phyloP scores from a whole-genome alignment of 2,888 invertebrate genomes.

The Eupithecia abbreviata region DNA sequence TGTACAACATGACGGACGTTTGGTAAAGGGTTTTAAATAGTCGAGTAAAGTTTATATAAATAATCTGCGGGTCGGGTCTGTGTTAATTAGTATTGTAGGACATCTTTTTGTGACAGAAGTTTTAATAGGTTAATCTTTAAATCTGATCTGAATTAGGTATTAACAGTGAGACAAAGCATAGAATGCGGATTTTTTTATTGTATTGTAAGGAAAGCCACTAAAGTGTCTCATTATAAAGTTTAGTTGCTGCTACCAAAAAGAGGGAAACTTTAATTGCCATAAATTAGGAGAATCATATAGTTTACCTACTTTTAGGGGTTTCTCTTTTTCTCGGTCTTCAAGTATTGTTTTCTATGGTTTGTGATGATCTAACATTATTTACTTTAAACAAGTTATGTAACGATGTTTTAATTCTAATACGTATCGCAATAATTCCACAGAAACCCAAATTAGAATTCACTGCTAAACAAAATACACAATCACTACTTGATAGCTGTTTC shows the following conservation, averaged over 20 bases:
- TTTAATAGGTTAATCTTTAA: background rate
- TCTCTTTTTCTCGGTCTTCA: too few relatives aligned
- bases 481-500: background rate
- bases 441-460: background rate
- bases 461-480: background rate
- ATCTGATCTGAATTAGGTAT: background rate
- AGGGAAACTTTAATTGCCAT: background rate
- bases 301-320: background rate
- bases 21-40: slow-evolving; percentile 58
- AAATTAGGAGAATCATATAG: background rate
- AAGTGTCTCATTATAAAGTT: background rate
- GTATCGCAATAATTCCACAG: background rate
- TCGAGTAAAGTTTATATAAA: slow-evolving; percentile 57
- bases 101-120: background rate
- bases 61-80: slow-evolving; percentile 53
- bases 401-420: background rate
- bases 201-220: background rate
- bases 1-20: slow-evolving; percentile 54
- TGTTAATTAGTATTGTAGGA: slow-evolving; percentile 42
- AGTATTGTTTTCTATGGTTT: background rate
- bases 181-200: background rate
- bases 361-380: background rate
- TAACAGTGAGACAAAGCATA: background rate
- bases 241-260: slow-evolving; percentile 6
- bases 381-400: slow-evolving; percentile 1